A percentile compares a stretch with the other conserved stretches of the same genome.
Evolutionary conservation across 2,888 invertebrate species (phyloP).

Genomic region (Meghimatium bilineatum): DNA sequence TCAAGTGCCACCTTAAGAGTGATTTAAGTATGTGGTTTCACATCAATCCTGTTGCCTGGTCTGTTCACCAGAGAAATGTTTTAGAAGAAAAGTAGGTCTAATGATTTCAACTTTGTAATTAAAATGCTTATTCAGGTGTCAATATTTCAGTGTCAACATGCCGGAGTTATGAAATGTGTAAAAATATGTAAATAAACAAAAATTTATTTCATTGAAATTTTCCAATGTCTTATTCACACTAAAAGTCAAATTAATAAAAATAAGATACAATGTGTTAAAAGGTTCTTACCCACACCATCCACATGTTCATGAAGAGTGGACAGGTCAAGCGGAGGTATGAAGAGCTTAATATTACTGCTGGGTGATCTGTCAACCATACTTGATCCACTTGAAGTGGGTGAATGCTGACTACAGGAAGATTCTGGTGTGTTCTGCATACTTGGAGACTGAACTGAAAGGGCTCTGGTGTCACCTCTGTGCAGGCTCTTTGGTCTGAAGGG

Average conservation of each 20-base stretch:
- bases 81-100: too few relatives aligned
- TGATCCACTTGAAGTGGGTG: slow-evolving; percentile 13
- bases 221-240: background rate
- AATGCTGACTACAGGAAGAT: slow-evolving; percentile 36
- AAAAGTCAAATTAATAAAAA: background rate
- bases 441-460: slow-evolving; percentile 34
- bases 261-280: background rate
- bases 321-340: slow-evolving; percentile 80
- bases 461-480: slow-evolving; percentile 25
- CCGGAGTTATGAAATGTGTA: too few relatives aligned
- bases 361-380: slow-evolving; percentile 79
- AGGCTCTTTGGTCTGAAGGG: slow-evolving; percentile 25
- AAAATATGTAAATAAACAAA: too few relatives aligned
- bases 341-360: slow-evolving; percentile 72
- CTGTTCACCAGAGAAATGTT: too few relatives aligned
- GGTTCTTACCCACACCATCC: slow-evolving; percentile 78
- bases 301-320: slow-evolving; percentile 81
- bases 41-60: too few relatives aligned
- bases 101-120: too few relatives aligned
- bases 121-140: too few relatives aligned
- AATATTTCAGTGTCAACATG: too few relatives aligned
- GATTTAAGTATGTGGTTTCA: too few relatives aligned
- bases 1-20: too few relatives aligned
- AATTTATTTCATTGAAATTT: too few relatives aligned
- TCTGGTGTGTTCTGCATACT: slow-evolving; percentile 38